Evolutionary conservation across 2,888 invertebrate species (phyloP).

Genomic region (Drosophila colorata): DNA sequence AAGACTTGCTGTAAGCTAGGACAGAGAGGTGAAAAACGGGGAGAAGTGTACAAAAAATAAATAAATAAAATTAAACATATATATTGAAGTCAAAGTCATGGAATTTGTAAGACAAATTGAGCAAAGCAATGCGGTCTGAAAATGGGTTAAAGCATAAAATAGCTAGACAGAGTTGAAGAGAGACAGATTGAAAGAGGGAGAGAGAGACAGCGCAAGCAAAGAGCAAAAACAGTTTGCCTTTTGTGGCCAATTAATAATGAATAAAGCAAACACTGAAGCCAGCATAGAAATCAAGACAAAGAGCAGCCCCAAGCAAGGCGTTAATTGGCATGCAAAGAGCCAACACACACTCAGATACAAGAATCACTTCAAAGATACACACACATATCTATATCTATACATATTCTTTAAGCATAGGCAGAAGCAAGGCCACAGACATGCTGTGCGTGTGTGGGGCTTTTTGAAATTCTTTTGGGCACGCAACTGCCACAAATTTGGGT

Average conservation of each 20-base stretch:
- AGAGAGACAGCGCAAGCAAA: slow-evolving; percentile 6
- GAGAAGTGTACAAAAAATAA: slow-evolving; percentile 8
- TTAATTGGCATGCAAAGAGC: slow-evolving; percentile 68
- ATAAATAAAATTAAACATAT: not conserved
- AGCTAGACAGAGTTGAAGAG: slow-evolving; percentile 1
- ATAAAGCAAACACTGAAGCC: slow-evolving; percentile 49
- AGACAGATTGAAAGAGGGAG: not conserved
- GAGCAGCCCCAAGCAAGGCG: slow-evolving; percentile 42
- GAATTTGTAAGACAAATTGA: slow-evolving; percentile 48
- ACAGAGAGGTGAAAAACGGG: slow-evolving; percentile 28
- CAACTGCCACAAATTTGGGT: slow-evolving; percentile 65
- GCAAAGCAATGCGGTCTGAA: slow-evolving; percentile 41
- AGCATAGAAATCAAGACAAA: slow-evolving; percentile 38
- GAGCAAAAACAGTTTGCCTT: slow-evolving; percentile 21
- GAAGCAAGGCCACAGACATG: slow-evolving; percentile 34
- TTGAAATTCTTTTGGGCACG: slow-evolving; percentile 62
- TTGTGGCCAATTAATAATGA: slow-evolving; percentile 62
- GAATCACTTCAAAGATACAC: slow-evolving; percentile 2
- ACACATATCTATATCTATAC: not conserved
- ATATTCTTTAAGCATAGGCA: not conserved
- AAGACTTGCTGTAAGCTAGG: slow-evolving; percentile 52
- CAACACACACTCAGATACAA: slow-evolving; percentile 6
- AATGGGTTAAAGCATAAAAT: slow-evolving; percentile 48
- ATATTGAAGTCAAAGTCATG: slow-evolving; percentile 46
- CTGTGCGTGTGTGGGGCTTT: slow-evolving; percentile 8